Base-by-base conservation (phyloP, 1,140 invertebrate species). In the Macrosteles quadrilineatus region DNA sequence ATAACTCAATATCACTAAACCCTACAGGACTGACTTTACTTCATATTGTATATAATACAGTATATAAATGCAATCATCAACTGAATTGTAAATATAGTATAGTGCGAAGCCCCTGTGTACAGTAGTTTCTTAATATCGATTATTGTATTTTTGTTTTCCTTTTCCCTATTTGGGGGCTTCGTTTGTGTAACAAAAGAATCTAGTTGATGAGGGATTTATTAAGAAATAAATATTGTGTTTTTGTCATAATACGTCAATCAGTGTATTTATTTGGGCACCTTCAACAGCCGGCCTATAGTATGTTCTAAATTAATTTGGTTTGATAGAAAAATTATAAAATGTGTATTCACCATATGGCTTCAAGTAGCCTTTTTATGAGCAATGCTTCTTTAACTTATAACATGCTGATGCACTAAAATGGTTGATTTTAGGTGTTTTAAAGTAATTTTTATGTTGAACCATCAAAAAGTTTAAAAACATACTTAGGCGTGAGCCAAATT, bases 221-320 rank as follows among this genome's bases (percentile, higher is more conserved):
- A 68, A 68, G 67, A 68, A 72, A 73, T 73, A 73, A 73, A 73
- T 73, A 71, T 73, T 73, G 72, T 73, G 72, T 73, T 73, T 66
- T 73, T 73, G 72, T 73, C 72, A 73, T 73, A 73, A 73, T 73
- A 71, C 59, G 32, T 69, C 65, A 73, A 71, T 47, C 43, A 47
- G 55, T 64, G 36, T 72, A 64, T 67, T 73, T 71, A 73, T 73
- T 73, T 59, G 27, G 27, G 47, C 4, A 50, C 14, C n/a, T n/a
- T 27, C 55, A 14, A 27, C 6, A 27, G 23, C 23, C 25, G 21
- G 55, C 23, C 55, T 11, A 59, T 21, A n/a, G 55, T 59, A 59
- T 59, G 55, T 14, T 12, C 9, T 9, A 59, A 2, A 27, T 11
- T 59, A 27, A n/a, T 21, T 50, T 50, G 47, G 47, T 50, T 50